These are phyloP conservation scores for Pteronotus mesoamericanus DNA, from an alignment of 2,797 vertebrate species.

Conservation along the genomic window DNA sequence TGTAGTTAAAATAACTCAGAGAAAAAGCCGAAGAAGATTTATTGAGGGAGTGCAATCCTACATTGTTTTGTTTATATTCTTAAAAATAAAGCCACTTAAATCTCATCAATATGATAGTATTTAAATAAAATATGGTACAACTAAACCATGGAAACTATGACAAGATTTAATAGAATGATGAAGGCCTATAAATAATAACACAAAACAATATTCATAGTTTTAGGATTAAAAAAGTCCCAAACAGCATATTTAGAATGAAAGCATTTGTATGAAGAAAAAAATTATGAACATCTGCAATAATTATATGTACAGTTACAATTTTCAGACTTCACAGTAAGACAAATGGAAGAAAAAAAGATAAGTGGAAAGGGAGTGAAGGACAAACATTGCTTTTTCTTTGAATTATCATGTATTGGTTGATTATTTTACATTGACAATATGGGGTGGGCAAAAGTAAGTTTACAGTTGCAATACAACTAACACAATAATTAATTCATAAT, in stretches of 20 bases:
- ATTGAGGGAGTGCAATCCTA: not conserved
- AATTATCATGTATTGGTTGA: not conserved
- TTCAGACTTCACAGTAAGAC: not conserved
- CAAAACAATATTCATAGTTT: not conserved
- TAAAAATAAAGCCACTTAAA: not conserved
- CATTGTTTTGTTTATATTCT: not conserved
- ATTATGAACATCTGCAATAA: not conserved
- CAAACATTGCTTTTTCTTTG: not conserved
- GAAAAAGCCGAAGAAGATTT: not conserved
- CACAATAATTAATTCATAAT: not conserved
- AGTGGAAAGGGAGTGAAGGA: not conserved
- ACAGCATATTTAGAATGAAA: not conserved
- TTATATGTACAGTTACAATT: not conserved
- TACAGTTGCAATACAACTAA: not conserved
- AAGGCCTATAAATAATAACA: not conserved
- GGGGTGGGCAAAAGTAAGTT: not conserved
- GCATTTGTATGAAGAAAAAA: not conserved
- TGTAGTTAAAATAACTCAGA: not conserved
- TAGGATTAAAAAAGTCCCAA: not conserved
- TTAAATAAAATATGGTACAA: not conserved
- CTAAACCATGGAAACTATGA: not conserved
- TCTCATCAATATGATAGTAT: not conserved
- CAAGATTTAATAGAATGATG: not conserved
- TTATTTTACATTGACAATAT: not conserved
- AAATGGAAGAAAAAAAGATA: not conserved